Evolutionary conservation across 2,888 invertebrate genomes (phyloP).

Genomic region (Pseudolycoriella hygida): DNA sequence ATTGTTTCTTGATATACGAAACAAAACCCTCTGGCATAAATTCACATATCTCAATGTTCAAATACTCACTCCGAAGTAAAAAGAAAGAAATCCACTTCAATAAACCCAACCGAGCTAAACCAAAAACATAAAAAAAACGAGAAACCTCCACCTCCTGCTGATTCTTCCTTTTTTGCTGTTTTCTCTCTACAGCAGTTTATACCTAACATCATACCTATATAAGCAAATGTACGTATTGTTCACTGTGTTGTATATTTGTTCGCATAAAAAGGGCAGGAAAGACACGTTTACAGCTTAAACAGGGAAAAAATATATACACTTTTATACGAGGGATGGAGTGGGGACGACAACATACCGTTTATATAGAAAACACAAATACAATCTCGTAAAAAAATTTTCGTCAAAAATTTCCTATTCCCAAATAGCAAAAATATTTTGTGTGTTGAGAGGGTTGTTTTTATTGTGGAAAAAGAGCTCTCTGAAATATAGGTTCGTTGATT

Average conservation of each 20-base stretch:
- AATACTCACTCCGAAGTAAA: neutral
- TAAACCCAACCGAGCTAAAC: neutral
- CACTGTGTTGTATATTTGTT: neutral
- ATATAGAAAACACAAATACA: no score
- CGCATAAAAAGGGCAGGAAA: neutral
- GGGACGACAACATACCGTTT: no score
- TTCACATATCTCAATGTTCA: neutral
- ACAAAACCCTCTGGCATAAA: neutral
- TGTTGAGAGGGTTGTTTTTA: no score
- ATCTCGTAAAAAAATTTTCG: no score
- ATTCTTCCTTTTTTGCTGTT: constrained; percentile 1
- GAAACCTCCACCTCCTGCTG: constrained; percentile 1
- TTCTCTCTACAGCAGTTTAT: neutral
- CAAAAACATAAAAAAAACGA: neutral
- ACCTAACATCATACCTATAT: no score
- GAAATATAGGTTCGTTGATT: no score
- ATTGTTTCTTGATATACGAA: neutral
- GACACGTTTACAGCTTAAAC: constrained; percentile 1
- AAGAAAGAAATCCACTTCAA: neutral
- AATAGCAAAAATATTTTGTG: no score
- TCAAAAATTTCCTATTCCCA: no score
- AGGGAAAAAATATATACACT: neutral
- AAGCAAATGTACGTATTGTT: neutral
- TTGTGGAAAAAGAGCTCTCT: no score
- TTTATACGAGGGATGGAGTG: no score